A percentile compares a stretch with the other conserved stretches of the same genome.
These are phyloP conservation scores for Machaerirhynchus nigripectus DNA, from an alignment of 2,113 vertebrate genomes.

Conservation along the genomic window DNA sequence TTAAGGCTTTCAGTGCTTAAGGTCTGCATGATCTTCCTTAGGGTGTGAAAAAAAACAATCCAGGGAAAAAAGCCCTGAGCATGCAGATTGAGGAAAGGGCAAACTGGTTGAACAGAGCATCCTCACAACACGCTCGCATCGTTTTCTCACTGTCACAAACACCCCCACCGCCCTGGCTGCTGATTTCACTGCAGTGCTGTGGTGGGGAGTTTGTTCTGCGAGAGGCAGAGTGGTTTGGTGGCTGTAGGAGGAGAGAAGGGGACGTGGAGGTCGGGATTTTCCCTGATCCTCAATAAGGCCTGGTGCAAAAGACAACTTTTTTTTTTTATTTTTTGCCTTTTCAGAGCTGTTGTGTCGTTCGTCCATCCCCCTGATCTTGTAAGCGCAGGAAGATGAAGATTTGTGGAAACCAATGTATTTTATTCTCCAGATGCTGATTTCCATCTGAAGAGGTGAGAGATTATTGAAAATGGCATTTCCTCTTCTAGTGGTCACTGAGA, in stretches of 20 bases:
- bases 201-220: neutral
- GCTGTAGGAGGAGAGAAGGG: neutral
- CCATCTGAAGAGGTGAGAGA: neutral
- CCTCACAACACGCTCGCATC: neutral
- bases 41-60: neutral
- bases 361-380: too few species aligned
- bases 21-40: neutral
- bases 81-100: constrained; percentile 20
- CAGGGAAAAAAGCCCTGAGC: neutral
- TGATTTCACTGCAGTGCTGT: neutral
- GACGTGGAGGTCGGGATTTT: neutral
- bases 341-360: neutral
- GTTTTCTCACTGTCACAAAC: neutral
- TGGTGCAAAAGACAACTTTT: neutral
- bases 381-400: neutral
- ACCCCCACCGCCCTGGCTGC: neutral
- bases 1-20: neutral
- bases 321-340: fast-evolving
- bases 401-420: neutral
- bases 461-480: neutral
- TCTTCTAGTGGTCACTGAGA: neutral
- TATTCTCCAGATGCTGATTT: neutral
- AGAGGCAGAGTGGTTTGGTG: neutral
- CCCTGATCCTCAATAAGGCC: neutral
- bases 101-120: neutral